Evolutionary conservation across 2,113 vertebrate genomes (phyloP), one percentile per base, ranked within the genome.

Genomic region (Microcebus jonahi): DNA sequence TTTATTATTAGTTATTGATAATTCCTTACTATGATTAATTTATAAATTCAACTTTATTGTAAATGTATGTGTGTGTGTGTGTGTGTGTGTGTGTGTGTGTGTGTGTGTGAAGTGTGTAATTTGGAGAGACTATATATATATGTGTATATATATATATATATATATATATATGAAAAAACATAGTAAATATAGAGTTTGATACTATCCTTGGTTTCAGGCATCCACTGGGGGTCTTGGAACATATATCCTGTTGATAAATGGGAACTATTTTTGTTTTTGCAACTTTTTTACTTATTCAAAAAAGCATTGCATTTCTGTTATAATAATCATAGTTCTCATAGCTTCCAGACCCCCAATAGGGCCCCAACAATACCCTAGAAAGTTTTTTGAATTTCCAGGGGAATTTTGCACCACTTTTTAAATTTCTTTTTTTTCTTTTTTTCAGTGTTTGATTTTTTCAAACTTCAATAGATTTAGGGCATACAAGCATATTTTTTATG

Each of bases 221-320:
- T 76, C 42, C 42, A 18, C 42, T 76, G 27, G 42, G 15, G 45
- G 4, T 76, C 42, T 76, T 29, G 8, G 15, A 48, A 45, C 8
- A 31, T 76, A 48, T 31, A 15, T 6, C 29, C 42, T 18, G 27
- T 48, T 27, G 42, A 76, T 76, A 76, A 31, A 7, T 27, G 14
- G 45, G 7, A 4, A 48, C 27, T 48, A 10, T 27, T 76, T 55
- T 55, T 55, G 3, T 88, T 57, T 29, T 23, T 94, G 36, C 10
- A 86, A 86, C 18, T 14, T 59, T 87, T 90, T 70, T 13, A 42
- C 31, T 21, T 77, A 89, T 65, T 82, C 67, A 27, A 77, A 12
- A 86, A n/a, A 50, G 6, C 27, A 83, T 57, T 91, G 23, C 4
- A 63, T 45, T 96, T 96, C 93, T 70, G 67, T 88, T 85, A 39